A percentile compares a stretch with the other conserved stretches of the same genome.
Evolutionary conservation across 2,797 vertebrate genomes (phyloP).

Genomic region (Chiroxiphia lanceolata): DNA sequence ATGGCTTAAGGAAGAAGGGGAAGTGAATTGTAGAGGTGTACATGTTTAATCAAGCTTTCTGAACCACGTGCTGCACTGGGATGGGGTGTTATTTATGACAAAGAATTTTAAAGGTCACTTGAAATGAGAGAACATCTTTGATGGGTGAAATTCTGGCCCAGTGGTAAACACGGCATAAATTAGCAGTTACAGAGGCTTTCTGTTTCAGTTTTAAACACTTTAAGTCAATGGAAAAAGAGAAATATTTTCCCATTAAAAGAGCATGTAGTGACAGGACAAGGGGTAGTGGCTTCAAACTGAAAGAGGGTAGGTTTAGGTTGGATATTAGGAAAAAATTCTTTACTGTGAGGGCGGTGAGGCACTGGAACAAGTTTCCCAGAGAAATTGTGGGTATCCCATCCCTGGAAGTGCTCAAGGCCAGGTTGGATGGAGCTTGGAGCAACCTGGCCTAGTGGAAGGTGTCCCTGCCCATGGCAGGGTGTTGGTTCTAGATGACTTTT

Average conservation of each 20-base stretch:
- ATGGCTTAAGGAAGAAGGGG: neutral
- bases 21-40: slow-evolving; percentile 9
- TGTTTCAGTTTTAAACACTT: neutral
- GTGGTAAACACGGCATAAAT: neutral
- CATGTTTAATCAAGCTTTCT: slow-evolving; percentile 11
- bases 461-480: neutral
- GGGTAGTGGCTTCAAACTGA: neutral
- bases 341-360: accelerated
- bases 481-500: neutral
- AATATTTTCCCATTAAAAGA: neutral
- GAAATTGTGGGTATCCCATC: neutral
- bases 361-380: neutral
- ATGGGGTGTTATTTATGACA: neutral
- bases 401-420: neutral
- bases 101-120: neutral
- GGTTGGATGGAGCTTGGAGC: neutral
- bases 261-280: neutral
- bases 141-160: neutral
- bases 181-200: neutral
- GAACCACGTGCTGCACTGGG: neutral
- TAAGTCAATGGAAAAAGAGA: neutral
- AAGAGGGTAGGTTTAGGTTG: neutral
- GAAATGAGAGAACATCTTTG: neutral
- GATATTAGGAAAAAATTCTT: neutral
- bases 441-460: accelerated